Base-by-base conservation (phyloP, 2,888 invertebrate species). In the Microctonus aethiopoides region DNA sequence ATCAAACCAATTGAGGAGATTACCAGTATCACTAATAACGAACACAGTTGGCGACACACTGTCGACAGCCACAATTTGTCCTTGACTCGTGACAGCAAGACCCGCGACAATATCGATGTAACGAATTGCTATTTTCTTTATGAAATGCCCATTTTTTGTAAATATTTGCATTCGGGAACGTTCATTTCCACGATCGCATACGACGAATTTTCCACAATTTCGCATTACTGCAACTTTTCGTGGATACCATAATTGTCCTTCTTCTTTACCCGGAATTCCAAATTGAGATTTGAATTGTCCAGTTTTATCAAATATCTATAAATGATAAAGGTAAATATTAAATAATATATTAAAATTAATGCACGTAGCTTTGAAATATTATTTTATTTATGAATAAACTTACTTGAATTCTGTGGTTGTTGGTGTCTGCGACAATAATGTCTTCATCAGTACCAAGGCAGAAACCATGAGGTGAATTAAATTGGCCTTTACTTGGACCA, bases 151-250 rank as follows among this genome's bases (percentile, higher is more conserved):
- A 84, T 94, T 96, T 83, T 95, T 96, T 52, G 96, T 97, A 85
- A 98, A 98, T 78, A 98, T 96, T 87, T 98, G 98, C 97, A 98
- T 97, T 70, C 98, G 92, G 0, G 97, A 97, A 67, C 98, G 91
- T 85, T 98, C 98, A 82, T 96, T 97, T 60, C 98, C 98, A 75
- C 98, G 93, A 88, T 98, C 98, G 86, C 98, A 98, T 2, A 98
- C 96, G n/a, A 98, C 97, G 86, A 95, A 95, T 85, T 95, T 95
- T 46, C 95, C 95, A 65, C 93, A 94, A 68, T 92, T 92, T 67
- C 94, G 91, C 89, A 96, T 95, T 1, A 96, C 94, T 9, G 97
- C 97, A 62, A 98, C 97, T 87, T 98, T 98, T 60, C 98, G 91
- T 3, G 98, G 98, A 87, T 97, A 98, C 97, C 97, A 98, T 75